Conservation (phyloP, 2,113 vertebrate genomes). For the Urocitellus parryii region DNA sequence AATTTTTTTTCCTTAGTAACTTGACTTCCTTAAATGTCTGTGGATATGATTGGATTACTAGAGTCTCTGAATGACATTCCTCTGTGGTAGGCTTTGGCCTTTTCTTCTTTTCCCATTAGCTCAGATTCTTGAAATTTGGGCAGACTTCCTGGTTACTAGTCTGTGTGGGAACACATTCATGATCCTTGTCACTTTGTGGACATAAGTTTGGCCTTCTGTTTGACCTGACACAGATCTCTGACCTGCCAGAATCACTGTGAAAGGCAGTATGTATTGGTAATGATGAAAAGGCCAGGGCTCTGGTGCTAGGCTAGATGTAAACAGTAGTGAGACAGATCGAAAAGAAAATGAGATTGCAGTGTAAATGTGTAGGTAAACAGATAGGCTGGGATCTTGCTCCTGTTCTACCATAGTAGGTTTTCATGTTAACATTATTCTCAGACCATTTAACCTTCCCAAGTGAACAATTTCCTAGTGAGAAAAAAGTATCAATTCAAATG, state of each 20-base stretch:
- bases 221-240: conserved; percentile 30
- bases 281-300: background rate
- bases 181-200: background rate
- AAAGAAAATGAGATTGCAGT: background rate
- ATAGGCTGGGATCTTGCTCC: background rate
- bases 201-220: background rate
- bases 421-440: background rate
- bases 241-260: background rate
- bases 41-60: conserved; percentile 37
- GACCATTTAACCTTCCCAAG: background rate
- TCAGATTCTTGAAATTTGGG: conserved; percentile 53
- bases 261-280: conserved; percentile 5
- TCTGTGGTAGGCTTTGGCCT: background rate
- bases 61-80: background rate
- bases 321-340: background rate
- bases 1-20: conserved; percentile 55
- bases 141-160: conserved; percentile 17
- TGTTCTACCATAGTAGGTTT: conserved; percentile 50
- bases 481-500: background rate
- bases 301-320: background rate
- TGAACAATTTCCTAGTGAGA: background rate
- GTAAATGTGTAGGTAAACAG: background rate
- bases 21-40: background rate
- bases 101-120: background rate
- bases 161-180: conserved; percentile 54